phyloP scores from a whole-genome alignment of 2,113 vertebrate species.

The Callipepla squamata region DNA sequence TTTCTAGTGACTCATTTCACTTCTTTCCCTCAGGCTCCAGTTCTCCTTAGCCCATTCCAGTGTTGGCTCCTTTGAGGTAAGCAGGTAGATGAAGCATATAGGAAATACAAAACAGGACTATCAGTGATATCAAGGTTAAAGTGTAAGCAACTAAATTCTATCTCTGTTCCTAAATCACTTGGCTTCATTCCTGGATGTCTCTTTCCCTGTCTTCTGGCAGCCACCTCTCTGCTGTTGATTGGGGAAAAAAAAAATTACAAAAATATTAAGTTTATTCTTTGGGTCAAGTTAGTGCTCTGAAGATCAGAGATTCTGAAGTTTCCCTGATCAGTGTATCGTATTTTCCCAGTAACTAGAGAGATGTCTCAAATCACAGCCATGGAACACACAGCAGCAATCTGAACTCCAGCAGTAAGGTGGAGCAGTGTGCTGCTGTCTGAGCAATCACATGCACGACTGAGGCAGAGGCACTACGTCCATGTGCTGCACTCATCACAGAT shows the following conservation, averaged over 20 bases:
- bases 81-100: not conserved
- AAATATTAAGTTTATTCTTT: not conserved
- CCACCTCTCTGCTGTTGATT: not conserved
- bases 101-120: not conserved
- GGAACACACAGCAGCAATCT: fast-evolving
- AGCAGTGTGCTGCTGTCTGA: not conserved
- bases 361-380: fast-evolving
- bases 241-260: not conserved
- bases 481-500: not conserved
- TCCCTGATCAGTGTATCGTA: not conserved
- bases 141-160: not conserved
- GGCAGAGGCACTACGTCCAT: not conserved
- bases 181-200: not conserved
- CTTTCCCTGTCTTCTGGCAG: not conserved
- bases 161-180: not conserved
- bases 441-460: not conserved
- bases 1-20: not conserved
- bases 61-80: conserved; percentile 72
- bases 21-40: conserved; percentile 70
- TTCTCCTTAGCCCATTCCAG: conserved; percentile 68
- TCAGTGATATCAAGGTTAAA: not conserved
- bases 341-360: not conserved
- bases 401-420: not conserved
- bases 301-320: not conserved
- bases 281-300: not conserved